Conservation (phyloP, 2,888 invertebrate genomes). For the Falcaria lacertinaria region DNA sequence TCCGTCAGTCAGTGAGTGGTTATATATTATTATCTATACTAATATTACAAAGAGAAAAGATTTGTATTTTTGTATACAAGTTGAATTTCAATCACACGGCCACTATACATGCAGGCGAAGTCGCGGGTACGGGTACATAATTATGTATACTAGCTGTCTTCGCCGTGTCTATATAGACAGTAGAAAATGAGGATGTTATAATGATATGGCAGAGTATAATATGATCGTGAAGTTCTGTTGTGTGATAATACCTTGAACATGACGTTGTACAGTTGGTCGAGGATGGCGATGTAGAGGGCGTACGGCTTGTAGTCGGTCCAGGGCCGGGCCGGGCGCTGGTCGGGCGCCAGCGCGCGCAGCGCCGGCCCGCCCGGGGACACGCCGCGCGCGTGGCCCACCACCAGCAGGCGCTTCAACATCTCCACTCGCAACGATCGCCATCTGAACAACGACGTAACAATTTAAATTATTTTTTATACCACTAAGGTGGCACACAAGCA, state of each 20-base stretch:
- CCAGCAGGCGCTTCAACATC: conserved; percentile 87
- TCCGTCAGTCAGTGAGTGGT: too few relatives aligned
- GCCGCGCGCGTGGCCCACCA: conserved; percentile 88
- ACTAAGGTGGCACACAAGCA: too few relatives aligned
- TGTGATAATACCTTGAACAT: conserved; percentile 88
- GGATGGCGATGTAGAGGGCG: conserved; percentile 90
- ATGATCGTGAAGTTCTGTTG: conserved; percentile 10
- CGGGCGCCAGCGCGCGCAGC: conserved; percentile 73
- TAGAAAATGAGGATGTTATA: too few relatives aligned
- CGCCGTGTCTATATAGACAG: too few relatives aligned
- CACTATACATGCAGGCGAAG: too few relatives aligned
- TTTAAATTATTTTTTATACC: too few relatives aligned
- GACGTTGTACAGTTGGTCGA: conserved; percentile 90
- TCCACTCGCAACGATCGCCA: conserved; percentile 87
- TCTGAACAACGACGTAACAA: conserved; percentile 39
- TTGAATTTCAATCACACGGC: too few relatives aligned
- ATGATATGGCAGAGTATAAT: conserved; percentile 4
- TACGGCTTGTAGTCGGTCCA: conserved; percentile 92
- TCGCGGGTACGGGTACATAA: too few relatives aligned
- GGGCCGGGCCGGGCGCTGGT: conserved; percentile 76
- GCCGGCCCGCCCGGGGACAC: conserved; percentile 83
- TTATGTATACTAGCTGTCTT: too few relatives aligned
- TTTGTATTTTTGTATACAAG: too few relatives aligned
- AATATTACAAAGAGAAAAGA: too few relatives aligned
- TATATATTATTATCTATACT: too few relatives aligned